Base-by-base conservation (phyloP, 2,797 vertebrate genomes). In the Anniella stebbinsi region DNA sequence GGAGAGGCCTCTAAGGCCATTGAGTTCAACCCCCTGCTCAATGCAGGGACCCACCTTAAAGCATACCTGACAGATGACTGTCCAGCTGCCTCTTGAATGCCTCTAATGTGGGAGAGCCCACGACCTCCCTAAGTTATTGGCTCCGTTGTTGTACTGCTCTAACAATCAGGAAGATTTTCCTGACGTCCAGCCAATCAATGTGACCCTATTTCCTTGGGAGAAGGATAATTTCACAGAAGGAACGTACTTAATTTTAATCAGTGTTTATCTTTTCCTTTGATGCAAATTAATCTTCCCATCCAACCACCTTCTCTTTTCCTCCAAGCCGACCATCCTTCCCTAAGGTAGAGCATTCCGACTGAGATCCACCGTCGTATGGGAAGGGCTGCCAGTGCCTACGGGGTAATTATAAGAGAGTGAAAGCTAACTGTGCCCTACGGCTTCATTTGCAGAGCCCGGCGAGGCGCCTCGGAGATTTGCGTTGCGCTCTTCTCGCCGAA, bases 221-320 rank as follows among this genome's bases (percentile, higher is more conserved):
- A 69, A 67, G 41, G 60, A 28, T 67, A 28, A 67, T 38, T 30
- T 45, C 81, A 25, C 81, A 84, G 81, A 45, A 48, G 69, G 8
- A 10, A 1, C 0, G 51, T 41, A 51, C 84, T 60, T 67, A 28
- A n/a, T 60, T 75, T 66, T 75, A 83, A 88, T 83, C 54, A 88
- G 25, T 76, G 33, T 89, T 89, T 84, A 76, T 36, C 88, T 73
- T 67, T 38, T 18, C 17, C 80, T 89, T 84, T 81, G 77, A 81
- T 41, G 48, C 72, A 48, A 4, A 80, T 51, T 84, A 75, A 76
- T 88, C 51, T 76, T 75, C 54, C 18, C 30, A 23, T 63, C 80
- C 38, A 38, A 3, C 69, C 67, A 57, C 9, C 69, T 51, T 11
- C n/a, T 30, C n/a, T 81, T 12, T 60, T 45, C 80, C 48, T 88